phyloP scores from a whole-genome alignment of 2,888 invertebrate genomes.

The Dasypolia templi region DNA sequence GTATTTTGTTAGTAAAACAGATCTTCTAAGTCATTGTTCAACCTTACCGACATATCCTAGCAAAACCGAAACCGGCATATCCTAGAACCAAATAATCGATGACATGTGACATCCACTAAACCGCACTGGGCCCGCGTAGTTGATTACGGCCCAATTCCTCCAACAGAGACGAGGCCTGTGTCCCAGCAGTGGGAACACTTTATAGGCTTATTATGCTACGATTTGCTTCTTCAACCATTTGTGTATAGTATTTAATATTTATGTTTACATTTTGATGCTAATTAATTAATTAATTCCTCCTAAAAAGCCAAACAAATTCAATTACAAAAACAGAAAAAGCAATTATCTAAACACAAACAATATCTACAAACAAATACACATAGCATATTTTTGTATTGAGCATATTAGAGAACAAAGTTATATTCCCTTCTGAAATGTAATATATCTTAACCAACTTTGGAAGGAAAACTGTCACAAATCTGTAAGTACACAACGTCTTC shows the following conservation, averaged over 20 bases:
- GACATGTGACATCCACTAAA: too few relatives aligned
- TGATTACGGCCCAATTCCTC: too few relatives aligned
- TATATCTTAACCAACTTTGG: slow-evolving; percentile 29
- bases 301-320: not conserved
- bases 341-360: slow-evolving; percentile 40
- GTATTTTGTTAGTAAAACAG: not conserved
- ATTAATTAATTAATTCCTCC: not conserved
- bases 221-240: not conserved
- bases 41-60: too few relatives aligned
- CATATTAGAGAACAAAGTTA: slow-evolving; percentile 17
- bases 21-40: not conserved
- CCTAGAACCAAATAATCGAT: too few relatives aligned
- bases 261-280: not conserved
- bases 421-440: slow-evolving; percentile 21
- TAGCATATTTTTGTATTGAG: slow-evolving; percentile 10
- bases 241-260: not conserved
- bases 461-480: slow-evolving; percentile 62
- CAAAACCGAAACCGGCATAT: too few relatives aligned
- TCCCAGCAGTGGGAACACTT: too few relatives aligned
- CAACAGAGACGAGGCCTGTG: too few relatives aligned
- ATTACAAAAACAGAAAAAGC: slow-evolving; percentile 20
- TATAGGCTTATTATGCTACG: too few relatives aligned
- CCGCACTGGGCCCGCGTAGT: too few relatives aligned
- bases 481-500: slow-evolving; percentile 73
- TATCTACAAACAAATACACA: slow-evolving; percentile 2